Percentiles rank a stretch among this genome's conserved stretches.
These are phyloP conservation scores for Epicampocera succincta DNA, from an alignment of 2,888 invertebrate species.

Conservation along the genomic window DNA sequence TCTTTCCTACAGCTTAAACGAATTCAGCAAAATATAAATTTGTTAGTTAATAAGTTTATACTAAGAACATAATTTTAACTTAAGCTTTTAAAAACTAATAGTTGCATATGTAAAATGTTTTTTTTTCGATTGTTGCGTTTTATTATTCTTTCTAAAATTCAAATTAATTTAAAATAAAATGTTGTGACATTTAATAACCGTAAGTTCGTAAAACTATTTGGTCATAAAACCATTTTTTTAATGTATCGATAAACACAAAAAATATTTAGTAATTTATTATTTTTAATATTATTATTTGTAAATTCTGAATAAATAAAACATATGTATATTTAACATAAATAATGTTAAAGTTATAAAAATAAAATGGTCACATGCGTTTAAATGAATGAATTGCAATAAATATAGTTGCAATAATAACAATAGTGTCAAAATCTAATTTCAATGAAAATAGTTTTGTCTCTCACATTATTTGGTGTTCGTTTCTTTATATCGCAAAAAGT, in stretches of 20 bases:
- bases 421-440: conserved; percentile 12
- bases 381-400: conserved; percentile 36
- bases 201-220: conserved; percentile 9
- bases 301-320: conserved; percentile 21
- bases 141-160: neutral
- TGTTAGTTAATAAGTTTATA: conserved; percentile 7
- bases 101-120: neutral
- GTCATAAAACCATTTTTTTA: conserved; percentile 5
- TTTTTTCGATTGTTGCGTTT: neutral
- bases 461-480: conserved; percentile 31
- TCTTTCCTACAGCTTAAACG: too few relatives aligned
- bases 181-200: neutral
- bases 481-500: conserved; percentile 7
- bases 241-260: conserved; percentile 23
- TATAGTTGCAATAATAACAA: conserved; percentile 1
- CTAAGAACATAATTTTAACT: conserved; percentile 22
- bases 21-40: neutral
- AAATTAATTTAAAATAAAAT: too few relatives aligned
- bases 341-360: conserved; percentile 61
- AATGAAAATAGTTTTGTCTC: conserved; percentile 53
- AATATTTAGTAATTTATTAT: neutral
- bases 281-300: neutral
- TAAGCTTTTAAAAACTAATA: conserved; percentile 1
- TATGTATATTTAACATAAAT: neutral
- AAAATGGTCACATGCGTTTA: conserved; percentile 70